Evolutionary conservation across 2,113 vertebrate species (phyloP).

Genomic region (Dipodomys spectabilis): DNA sequence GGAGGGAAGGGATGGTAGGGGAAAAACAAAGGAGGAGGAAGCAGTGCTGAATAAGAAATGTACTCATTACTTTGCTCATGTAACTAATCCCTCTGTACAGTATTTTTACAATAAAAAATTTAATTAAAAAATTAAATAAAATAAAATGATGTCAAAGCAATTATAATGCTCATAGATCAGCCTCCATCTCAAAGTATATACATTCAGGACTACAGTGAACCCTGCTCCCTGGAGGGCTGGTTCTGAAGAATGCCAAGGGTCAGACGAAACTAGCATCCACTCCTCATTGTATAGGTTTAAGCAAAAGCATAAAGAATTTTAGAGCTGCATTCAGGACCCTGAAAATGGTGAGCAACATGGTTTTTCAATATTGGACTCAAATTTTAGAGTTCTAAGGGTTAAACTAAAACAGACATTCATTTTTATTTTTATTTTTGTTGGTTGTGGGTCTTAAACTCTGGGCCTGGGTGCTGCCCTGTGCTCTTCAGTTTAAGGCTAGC

Average conservation of each 20-base stretch:
- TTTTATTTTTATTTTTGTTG: background rate
- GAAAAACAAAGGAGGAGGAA: no score
- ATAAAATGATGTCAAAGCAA: conserved; percentile 33
- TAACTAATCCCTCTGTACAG: no score
- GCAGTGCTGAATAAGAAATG: no score
- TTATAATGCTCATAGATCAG: conserved; percentile 59
- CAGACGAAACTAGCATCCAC: background rate
- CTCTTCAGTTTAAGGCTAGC: no score
- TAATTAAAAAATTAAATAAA: no score
- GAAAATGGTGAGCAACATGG: background rate
- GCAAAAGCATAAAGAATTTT: background rate
- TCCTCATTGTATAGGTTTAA: background rate
- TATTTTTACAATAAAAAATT: no score
- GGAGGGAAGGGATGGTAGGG: no score
- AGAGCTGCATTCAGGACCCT: background rate
- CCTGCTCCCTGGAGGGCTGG: background rate
- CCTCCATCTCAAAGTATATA: conserved; percentile 26
- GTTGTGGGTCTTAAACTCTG: no score
- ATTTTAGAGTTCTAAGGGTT: background rate
- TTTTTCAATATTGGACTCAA: background rate
- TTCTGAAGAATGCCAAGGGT: conserved; percentile 47
- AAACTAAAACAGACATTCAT: background rate
- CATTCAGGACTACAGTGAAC: background rate
- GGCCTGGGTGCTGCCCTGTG: no score
- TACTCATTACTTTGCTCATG: no score